Percentiles rank a stretch among this genome's conserved stretches.
These are phyloP conservation scores for Hylaeus anthracinus DNA, from an alignment of 1,140 invertebrate species.

Conservation along the genomic window DNA sequence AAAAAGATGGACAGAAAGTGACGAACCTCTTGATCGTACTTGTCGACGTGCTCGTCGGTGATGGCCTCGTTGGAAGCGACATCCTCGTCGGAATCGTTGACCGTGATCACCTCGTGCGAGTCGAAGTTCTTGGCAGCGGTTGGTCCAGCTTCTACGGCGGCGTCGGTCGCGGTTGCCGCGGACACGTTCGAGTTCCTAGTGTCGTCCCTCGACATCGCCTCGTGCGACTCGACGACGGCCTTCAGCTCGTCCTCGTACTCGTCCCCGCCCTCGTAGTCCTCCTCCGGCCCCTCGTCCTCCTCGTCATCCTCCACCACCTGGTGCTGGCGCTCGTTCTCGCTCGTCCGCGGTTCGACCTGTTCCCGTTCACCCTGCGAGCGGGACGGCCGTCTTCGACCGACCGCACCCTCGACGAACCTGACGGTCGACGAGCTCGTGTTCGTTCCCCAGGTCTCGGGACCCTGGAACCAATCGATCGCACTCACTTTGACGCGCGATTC, in stretches of 20 bases:
- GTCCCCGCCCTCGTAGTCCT: constrained; percentile 54
- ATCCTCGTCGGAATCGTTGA: constrained; percentile 62
- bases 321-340: constrained; percentile 2
- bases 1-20: neutral
- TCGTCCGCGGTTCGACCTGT: constrained; percentile 2
- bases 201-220: constrained; percentile 73
- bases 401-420: neutral
- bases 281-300: constrained; percentile 53
- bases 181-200: constrained; percentile 62
- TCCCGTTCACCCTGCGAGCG: constrained; percentile 8
- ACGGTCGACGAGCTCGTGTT: neutral
- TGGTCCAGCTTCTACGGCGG: neutral
- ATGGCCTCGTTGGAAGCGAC: constrained; percentile 66
- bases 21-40: constrained; percentile 53
- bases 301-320: constrained; percentile 38
- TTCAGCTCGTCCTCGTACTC: constrained; percentile 76
- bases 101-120: constrained; percentile 64
- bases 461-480: neutral
- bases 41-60: constrained; percentile 52
- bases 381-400: neutral
- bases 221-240: constrained; percentile 71
- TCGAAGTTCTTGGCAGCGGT: constrained; percentile 57
- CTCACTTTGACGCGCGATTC: too few relatives aligned
- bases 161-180: neutral
- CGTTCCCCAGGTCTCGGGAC: neutral